phyloP scores from a whole-genome alignment of 2,797 vertebrate species.

The Eutrigla gurnardus region DNA sequence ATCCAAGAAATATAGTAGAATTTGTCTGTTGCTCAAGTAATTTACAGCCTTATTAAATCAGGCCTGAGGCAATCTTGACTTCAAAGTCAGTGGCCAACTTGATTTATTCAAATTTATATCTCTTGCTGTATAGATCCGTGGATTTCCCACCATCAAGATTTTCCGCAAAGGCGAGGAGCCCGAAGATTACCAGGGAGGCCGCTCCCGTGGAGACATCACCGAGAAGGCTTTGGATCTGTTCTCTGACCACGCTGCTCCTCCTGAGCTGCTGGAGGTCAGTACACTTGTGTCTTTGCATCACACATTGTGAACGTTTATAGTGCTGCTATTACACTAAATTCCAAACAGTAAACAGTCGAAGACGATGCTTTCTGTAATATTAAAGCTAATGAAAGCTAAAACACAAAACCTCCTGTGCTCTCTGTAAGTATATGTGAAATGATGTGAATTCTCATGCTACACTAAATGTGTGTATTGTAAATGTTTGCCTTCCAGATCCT shows the following conservation, averaged over 20 bases:
- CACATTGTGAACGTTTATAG: neutral
- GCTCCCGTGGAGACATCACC: conserved; percentile 89
- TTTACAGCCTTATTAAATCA: conserved; percentile 1
- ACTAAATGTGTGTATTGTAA: neutral
- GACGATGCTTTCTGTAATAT: neutral
- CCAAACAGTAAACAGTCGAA: neutral
- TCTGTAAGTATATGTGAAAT: neutral
- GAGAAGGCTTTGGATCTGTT: conserved; percentile 91
- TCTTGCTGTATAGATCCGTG: conserved; percentile 85
- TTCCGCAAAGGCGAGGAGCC: conserved; percentile 96
- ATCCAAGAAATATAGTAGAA: neutral
- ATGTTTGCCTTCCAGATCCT: conserved; percentile 85
- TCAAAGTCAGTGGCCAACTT: neutral
- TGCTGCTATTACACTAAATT: neutral
- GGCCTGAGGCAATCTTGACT: conserved; percentile 1
- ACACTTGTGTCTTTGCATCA: neutral
- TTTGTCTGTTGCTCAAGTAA: neutral
- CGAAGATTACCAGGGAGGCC: conserved; percentile 93
- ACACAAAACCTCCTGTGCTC: neutral
- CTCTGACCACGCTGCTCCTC: conserved; percentile 91
- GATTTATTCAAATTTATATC: neutral
- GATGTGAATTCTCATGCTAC: neutral
- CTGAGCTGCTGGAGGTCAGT: conserved; percentile 91
- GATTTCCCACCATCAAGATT: conserved; percentile 97
- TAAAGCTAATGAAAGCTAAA: neutral